Percentiles rank a stretch among this genome's conserved stretches.
These are phyloP conservation scores for Pedicia rivosa DNA, from an alignment of 2,888 invertebrate species.

Conservation along the genomic window DNA sequence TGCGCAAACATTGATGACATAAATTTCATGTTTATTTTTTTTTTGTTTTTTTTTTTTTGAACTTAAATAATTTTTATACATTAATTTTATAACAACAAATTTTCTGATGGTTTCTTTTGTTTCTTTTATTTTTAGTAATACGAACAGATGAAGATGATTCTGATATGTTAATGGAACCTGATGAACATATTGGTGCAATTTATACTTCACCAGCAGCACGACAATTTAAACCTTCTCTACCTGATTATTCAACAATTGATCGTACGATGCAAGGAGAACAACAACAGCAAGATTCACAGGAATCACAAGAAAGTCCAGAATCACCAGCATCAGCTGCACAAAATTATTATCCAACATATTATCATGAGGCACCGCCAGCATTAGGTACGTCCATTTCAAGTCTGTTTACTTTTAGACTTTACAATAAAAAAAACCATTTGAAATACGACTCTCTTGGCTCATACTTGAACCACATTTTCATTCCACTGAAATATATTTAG, in stretches of 20 bases:
- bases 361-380: slow-evolving; percentile 36
- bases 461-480: too few species aligned
- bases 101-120: neutral
- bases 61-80: too few species aligned
- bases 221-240: neutral
- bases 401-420: too few species aligned
- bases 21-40: too few species aligned
- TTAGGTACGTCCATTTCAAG: too few species aligned
- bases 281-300: neutral
- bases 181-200: slow-evolving; percentile 24
- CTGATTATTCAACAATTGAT: neutral
- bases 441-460: too few species aligned
- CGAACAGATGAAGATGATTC: slow-evolving; percentile 27
- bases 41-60: too few species aligned
- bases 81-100: too few species aligned
- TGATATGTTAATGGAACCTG: slow-evolving; percentile 32
- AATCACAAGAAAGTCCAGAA: slow-evolving; percentile 12
- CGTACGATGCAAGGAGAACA: neutral
- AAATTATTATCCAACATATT: slow-evolving; percentile 62
- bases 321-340: slow-evolving; percentile 37
- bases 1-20: too few species aligned
- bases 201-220: slow-evolving; percentile 1
- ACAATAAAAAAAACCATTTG: too few species aligned
- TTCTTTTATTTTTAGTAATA: slow-evolving; percentile 16
- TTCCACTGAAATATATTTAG: too few species aligned